These are phyloP conservation scores for Paraplagusia blochii DNA, from an alignment of 2,113 vertebrate species.

Conservation along the genomic window DNA sequence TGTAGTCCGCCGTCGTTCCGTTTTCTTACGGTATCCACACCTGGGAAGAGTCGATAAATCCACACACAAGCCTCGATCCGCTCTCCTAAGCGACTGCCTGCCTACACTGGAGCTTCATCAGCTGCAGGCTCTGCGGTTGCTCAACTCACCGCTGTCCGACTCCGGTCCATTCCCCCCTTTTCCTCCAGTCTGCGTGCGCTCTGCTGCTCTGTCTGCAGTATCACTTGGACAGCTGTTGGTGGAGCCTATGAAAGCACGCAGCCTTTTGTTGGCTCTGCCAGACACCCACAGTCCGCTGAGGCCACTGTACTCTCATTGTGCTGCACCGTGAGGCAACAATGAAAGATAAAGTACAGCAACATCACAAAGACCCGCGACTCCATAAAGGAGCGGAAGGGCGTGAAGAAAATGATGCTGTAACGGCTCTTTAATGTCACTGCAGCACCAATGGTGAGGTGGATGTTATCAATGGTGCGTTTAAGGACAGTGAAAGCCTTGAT, in stretches of 20 bases:
- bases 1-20: not conserved
- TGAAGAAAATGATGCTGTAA: not conserved
- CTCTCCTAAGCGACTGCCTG: not conserved
- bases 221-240: slow-evolving; percentile 23
- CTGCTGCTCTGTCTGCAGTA: slow-evolving; percentile 2
- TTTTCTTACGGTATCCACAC: not conserved
- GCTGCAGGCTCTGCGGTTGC: slow-evolving; percentile 5
- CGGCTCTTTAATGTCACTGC: no score
- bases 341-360: not conserved
- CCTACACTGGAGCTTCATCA: not conserved
- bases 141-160: slow-evolving; percentile 2
- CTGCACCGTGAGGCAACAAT: not conserved
- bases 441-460: no score
- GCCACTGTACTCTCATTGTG: not conserved
- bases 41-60: not conserved
- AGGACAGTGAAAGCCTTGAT: no score
- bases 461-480: no score
- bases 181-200: slow-evolving; percentile 12
- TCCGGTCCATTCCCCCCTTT: slow-evolving; percentile 12
- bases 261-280: not conserved
- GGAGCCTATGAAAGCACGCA: slow-evolving; percentile 12
- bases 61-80: not conserved
- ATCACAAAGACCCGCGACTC: not conserved
- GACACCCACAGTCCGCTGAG: slow-evolving; percentile 1
- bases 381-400: not conserved